These are phyloP conservation scores for Gymnoscelis rufifasciata DNA, from an alignment of 2,888 invertebrate genomes.

Conservation along the genomic window DNA sequence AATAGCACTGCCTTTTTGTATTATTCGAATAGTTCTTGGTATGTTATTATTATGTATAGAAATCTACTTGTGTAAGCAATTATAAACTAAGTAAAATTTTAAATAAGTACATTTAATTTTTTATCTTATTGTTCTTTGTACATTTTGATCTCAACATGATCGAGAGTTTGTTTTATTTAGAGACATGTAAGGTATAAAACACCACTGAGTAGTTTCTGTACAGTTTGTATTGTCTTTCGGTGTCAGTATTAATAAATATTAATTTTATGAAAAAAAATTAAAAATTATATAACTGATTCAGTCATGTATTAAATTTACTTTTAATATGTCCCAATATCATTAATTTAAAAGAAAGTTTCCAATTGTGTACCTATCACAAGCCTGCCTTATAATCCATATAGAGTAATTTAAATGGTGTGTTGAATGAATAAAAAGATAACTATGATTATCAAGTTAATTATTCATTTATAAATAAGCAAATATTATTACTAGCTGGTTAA, in stretches of 20 bases:
- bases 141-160: conserved; percentile 78
- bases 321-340: conserved; percentile 5
- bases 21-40: conserved; percentile 30
- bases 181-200: conserved; percentile 76
- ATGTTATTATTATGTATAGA: conserved; percentile 27
- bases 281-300: conserved; percentile 1
- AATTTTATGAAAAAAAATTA: conserved; percentile 26
- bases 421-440: conserved; percentile 5
- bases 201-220: conserved; percentile 76
- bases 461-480: conserved; percentile 15
- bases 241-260: conserved; percentile 48
- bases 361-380: conserved; percentile 37
- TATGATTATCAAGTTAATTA: conserved; percentile 10
- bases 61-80: conserved; percentile 15
- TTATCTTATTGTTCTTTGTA: conserved; percentile 61
- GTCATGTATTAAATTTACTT: not conserved
- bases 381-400: conserved; percentile 48
- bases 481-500: conserved; percentile 57
- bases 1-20: conserved; percentile 70
- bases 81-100: conserved; percentile 7
- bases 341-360: conserved; percentile 19
- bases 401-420: conserved; percentile 9
- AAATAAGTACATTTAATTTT: conserved; percentile 31
- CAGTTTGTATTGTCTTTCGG: conserved; percentile 64
- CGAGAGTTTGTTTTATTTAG: conserved; percentile 65